Conservation (phyloP, 2,113 vertebrate genomes). For the Reinhardtius hippoglossoides region DNA sequence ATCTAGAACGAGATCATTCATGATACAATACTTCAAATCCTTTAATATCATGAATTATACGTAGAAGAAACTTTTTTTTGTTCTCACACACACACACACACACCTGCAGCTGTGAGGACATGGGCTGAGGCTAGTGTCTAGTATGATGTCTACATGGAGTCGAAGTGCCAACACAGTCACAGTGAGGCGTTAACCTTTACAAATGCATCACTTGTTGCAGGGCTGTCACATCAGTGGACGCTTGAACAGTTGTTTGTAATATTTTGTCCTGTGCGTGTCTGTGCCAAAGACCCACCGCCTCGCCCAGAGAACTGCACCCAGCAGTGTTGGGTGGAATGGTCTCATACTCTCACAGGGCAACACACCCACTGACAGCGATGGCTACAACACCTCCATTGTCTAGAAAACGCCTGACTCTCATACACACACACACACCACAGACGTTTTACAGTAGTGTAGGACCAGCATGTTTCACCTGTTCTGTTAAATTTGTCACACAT, state of each 20-base stretch:
- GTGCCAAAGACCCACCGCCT: background rate
- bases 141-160: background rate
- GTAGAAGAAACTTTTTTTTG: background rate
- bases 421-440: background rate
- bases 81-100: too few species aligned
- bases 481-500: background rate
- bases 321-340: constrained; percentile 8
- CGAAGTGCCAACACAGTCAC: background rate
- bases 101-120: too few species aligned
- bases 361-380: too few species aligned
- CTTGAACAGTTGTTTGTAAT: background rate
- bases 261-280: background rate
- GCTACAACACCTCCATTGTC: constrained; percentile 29
- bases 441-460: constrained; percentile 4
- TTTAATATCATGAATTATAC: too few species aligned
- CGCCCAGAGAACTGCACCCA: constrained; percentile 7
- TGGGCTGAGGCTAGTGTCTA: background rate
- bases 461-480: constrained; percentile 4
- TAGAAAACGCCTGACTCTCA: constrained; percentile 22
- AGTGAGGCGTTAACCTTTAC: background rate
- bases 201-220: background rate
- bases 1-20: too few species aligned
- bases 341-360: background rate
- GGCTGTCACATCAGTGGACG: background rate
- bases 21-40: too few species aligned